Percentiles rank a stretch among this genome's conserved stretches.
Conservation (phyloP, 2,888 invertebrate species). For the Augiades crinisus region DNA sequence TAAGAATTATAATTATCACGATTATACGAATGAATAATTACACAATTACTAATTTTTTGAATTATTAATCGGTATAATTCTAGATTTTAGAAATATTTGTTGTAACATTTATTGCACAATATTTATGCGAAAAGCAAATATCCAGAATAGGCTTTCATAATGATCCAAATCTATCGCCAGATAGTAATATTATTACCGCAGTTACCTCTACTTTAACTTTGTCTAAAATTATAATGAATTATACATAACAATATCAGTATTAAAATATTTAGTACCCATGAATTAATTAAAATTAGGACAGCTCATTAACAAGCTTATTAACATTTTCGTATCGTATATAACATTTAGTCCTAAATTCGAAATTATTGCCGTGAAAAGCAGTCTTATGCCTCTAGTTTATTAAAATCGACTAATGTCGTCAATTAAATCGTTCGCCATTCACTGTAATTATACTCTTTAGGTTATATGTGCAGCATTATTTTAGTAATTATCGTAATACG, state of each 20-base stretch:
- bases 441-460: background rate
- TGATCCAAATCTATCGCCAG: no score
- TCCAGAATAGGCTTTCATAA: background rate
- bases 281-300: background rate
- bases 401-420: conserved; percentile 5
- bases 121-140: background rate
- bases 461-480: no score
- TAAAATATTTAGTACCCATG: background rate
- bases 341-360: background rate
- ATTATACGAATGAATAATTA: no score
- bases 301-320: background rate
- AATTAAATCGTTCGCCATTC: background rate
- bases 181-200: no score
- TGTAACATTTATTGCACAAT: background rate
- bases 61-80: background rate
- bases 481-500: no score
- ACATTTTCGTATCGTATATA: no score
- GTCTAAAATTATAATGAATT: no score
- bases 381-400: conserved; percentile 29
- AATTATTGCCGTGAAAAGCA: conserved; percentile 26
- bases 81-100: background rate
- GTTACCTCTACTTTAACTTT: no score
- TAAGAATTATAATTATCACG: no score
- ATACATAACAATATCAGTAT: no score
- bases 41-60: no score